Conservation (phyloP, 2,113 vertebrate species). For the Cynoglossus semilaevis region DNA sequence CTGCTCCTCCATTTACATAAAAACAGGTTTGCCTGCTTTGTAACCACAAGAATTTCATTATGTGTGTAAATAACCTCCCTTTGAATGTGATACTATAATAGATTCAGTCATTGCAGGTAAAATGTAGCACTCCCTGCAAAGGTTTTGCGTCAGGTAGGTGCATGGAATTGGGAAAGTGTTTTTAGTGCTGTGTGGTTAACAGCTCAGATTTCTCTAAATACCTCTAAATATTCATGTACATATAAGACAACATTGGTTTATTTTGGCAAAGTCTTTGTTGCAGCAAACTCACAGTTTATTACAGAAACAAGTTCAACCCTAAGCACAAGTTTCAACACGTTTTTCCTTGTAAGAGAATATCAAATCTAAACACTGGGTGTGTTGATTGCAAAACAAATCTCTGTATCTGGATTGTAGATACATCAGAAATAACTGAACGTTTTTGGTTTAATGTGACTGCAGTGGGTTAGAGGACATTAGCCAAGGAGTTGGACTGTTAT, state of each 20-base stretch:
- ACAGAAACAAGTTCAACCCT: neutral
- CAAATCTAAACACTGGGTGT: neutral
- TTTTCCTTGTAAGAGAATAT: neutral
- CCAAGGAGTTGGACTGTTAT: no score
- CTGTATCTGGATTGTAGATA: conserved; percentile 6
- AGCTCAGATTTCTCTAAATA: neutral
- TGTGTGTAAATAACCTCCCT: neutral
- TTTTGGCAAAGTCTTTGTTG: neutral
- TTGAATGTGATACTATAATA: conserved; percentile 1
- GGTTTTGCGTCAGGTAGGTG: neutral
- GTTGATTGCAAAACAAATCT: neutral
- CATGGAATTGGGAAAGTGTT: neutral
- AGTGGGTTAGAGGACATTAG: no score
- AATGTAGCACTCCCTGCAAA: conserved; percentile 9
- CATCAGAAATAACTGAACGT: neutral
- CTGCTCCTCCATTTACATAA: neutral
- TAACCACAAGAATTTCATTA: neutral
- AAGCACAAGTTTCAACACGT: neutral
- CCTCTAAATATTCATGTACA: neutral
- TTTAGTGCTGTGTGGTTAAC: neutral
- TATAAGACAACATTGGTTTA: neutral
- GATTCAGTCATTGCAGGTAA: conserved; percentile 12
- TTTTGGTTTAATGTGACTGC: no score
- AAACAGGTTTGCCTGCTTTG: neutral
- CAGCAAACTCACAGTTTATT: neutral